phyloP scores from a whole-genome alignment of 2,888 invertebrate genomes.

The Erebia palarica region DNA sequence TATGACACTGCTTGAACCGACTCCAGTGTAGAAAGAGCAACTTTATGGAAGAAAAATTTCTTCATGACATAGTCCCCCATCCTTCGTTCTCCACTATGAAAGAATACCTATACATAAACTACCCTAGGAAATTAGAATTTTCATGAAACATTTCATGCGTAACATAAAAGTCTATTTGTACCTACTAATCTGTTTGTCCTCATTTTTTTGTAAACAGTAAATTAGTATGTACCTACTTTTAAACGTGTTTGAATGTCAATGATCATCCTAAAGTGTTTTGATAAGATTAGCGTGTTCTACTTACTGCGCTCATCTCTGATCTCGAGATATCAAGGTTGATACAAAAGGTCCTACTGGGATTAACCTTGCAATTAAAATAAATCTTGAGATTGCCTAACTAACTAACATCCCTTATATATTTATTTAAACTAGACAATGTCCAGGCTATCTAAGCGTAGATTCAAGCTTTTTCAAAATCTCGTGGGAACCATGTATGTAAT shows the following conservation, averaged over 20 bases:
- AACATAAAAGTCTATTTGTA: background rate
- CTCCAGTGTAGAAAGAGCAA: no score
- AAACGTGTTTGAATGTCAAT: background rate
- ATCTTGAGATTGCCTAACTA: background rate
- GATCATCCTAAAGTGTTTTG: background rate
- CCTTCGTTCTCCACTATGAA: no score
- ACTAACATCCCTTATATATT: no score
- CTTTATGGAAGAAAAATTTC: no score
- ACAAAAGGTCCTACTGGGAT: background rate
- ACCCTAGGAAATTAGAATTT: background rate
- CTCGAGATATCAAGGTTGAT: background rate
- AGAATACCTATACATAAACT: no score
- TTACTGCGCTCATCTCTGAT: constrained; percentile 2
- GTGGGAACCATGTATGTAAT: no score
- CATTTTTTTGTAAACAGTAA: background rate
- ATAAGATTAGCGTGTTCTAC: constrained; percentile 12
- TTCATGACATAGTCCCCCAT: no score
- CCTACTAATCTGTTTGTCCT: background rate
- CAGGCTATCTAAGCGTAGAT: no score
- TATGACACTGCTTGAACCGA: no score
- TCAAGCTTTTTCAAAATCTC: no score
- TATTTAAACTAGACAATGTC: no score
- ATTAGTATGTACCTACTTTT: background rate
- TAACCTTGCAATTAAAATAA: background rate
- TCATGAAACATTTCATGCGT: background rate